Conservation (phyloP, 2,888 invertebrate species). For the Andricus curvator region DNA sequence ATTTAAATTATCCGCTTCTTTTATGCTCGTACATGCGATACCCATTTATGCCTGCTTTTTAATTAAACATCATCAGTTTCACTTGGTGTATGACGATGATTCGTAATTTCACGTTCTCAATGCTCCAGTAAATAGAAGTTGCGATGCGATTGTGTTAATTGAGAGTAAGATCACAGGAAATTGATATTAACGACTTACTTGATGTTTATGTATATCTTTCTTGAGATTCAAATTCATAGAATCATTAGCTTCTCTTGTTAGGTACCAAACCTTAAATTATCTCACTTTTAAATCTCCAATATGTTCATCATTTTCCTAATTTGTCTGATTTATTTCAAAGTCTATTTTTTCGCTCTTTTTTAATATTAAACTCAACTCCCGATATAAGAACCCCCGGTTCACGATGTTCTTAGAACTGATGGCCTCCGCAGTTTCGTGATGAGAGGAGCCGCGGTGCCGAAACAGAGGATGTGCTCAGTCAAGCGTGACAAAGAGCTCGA, state of each 20-base stretch:
- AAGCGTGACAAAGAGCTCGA: too few species aligned
- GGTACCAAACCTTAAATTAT: not conserved
- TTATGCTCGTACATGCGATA: not conserved
- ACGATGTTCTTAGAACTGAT: too few species aligned
- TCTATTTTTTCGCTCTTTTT: too few species aligned
- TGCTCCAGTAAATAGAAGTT: conserved; percentile 22
- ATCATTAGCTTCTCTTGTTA: not conserved
- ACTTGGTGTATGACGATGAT: conserved; percentile 26
- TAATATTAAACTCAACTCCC: too few species aligned
- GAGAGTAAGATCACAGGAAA: conserved; percentile 10
- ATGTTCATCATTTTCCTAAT: not conserved
- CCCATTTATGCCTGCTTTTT: not conserved
- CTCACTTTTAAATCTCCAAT: not conserved
- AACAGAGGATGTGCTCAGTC: too few species aligned
- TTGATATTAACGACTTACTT: conserved; percentile 12
- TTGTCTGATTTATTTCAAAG: too few species aligned
- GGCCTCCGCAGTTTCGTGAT: too few species aligned
- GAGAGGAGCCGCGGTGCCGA: too few species aligned
- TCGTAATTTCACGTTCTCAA: conserved; percentile 28
- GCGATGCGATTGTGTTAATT: conserved; percentile 21
- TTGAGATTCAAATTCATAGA: not conserved
- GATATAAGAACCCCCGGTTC: too few species aligned
- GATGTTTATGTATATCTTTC: not conserved
- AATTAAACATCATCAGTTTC: conserved; percentile 24
- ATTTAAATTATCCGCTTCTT: not conserved